Conservation (phyloP, 2,888 invertebrate genomes). For the Brachylomia viminalis region DNA sequence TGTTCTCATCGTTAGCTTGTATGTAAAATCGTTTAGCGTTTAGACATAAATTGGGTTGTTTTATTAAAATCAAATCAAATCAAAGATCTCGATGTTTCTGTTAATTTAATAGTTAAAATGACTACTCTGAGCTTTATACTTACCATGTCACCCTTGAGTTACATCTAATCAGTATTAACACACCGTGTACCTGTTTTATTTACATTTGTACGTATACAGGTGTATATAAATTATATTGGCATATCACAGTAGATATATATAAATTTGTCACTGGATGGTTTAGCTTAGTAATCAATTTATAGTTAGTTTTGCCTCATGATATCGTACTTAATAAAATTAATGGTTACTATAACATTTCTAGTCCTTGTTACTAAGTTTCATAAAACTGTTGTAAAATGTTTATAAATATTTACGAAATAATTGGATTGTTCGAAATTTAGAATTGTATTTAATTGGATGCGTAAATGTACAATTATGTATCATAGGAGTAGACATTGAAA, state of each 20-base stretch:
- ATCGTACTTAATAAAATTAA: constrained; percentile 61
- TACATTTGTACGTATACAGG: constrained; percentile 76
- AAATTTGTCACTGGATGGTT: constrained; percentile 63
- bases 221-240: constrained; percentile 86
- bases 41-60: constrained; percentile 47
- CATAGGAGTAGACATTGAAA: constrained; percentile 75
- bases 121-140: constrained; percentile 40
- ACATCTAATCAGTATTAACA: constrained; percentile 36
- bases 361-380: constrained; percentile 83
- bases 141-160: constrained; percentile 46
- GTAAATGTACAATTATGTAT: constrained; percentile 76
- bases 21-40: constrained; percentile 66
- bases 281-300: constrained; percentile 59
- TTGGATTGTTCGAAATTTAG: constrained; percentile 80
- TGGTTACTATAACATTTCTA: constrained; percentile 67
- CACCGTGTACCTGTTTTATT: constrained; percentile 56
- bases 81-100: constrained; percentile 35
- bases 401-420: constrained; percentile 84
- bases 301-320: constrained; percentile 58
- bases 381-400: constrained; percentile 87
- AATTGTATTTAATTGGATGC: constrained; percentile 77
- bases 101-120: constrained; percentile 22
- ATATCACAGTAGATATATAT: constrained; percentile 79
- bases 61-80: constrained; percentile 26
- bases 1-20: constrained; percentile 73